Conservation (phyloP, 2,888 invertebrate species). For the Caenorhabditis afra region DNA sequence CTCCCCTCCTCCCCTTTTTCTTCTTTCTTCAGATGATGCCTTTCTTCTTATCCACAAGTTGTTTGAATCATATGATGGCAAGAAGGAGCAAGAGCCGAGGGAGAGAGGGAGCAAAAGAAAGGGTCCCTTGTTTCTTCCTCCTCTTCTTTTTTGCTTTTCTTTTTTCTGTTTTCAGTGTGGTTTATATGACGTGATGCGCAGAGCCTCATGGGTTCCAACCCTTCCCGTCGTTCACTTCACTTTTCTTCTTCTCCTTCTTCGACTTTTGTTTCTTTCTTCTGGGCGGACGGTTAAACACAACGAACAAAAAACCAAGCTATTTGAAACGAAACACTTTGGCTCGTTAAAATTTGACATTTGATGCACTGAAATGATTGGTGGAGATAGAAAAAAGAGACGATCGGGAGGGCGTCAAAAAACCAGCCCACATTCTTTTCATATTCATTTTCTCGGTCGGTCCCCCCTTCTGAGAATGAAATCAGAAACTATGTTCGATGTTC, state of each 20-base stretch:
- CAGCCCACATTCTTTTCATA: background rate
- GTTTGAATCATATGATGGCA: conserved; percentile 50
- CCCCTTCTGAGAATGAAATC: too few relatives aligned
- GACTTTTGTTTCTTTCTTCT: background rate
- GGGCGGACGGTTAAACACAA: too few relatives aligned
- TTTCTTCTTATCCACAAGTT: conserved; percentile 43
- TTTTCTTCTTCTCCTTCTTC: conserved; percentile 2
- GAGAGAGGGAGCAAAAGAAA: conserved; percentile 6
- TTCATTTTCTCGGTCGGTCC: background rate
- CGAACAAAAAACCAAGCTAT: conserved; percentile 18
- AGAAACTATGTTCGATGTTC: too few relatives aligned
- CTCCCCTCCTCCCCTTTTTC: background rate
- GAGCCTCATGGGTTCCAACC: conserved; percentile 4
- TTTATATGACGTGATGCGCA: conserved; percentile 56
- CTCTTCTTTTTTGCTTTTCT: conserved; percentile 21
- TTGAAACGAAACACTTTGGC: conserved; percentile 47
- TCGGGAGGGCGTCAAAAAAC: background rate
- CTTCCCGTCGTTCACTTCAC: background rate
- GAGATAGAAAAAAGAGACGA: conserved; percentile 26
- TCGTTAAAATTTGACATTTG: too few relatives aligned
- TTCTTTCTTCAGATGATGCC: background rate
- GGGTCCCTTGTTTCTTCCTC: conserved; percentile 40
- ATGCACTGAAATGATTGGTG: conserved; percentile 41
- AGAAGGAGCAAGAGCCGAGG: conserved; percentile 9
- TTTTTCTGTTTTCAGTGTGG: conserved; percentile 50